Conservation (phyloP, 2,888 invertebrate genomes). For the Phasia obesa region DNA sequence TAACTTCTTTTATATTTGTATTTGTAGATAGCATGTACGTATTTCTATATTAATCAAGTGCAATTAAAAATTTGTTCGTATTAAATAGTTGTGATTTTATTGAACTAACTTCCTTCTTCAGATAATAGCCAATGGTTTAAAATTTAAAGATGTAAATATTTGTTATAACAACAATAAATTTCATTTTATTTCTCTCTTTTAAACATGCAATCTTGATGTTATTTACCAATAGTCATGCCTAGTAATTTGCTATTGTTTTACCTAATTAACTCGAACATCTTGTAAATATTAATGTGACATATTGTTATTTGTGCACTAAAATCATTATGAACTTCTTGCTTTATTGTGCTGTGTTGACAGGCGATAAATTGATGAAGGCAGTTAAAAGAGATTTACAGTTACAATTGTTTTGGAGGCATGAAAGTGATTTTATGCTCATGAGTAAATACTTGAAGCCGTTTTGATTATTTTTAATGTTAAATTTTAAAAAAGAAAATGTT, state of each 20-base stretch:
- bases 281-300: background rate
- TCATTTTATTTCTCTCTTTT: background rate
- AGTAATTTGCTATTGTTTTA: background rate
- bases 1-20: background rate
- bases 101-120: background rate
- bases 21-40: constrained; percentile 57
- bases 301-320: background rate
- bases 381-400: no score
- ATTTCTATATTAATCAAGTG: constrained; percentile 62
- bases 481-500: no score
- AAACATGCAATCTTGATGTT: background rate
- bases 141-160: no score
- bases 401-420: no score
- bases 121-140: no score
- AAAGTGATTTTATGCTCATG: no score
- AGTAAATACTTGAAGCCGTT: no score
- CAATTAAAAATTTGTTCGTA: constrained; percentile 57
- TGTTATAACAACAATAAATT: no score
- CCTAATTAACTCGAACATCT: background rate
- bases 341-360: background rate
- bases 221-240: background rate
- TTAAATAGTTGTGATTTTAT: constrained; percentile 47
- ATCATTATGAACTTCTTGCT: background rate
- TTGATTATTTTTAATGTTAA: no score
- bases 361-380: background rate